Percentiles rank a stretch among this genome's conserved stretches.
phyloP scores from a whole-genome alignment of 2,113 vertebrate genomes.

The Diphyllodes magnificus region DNA sequence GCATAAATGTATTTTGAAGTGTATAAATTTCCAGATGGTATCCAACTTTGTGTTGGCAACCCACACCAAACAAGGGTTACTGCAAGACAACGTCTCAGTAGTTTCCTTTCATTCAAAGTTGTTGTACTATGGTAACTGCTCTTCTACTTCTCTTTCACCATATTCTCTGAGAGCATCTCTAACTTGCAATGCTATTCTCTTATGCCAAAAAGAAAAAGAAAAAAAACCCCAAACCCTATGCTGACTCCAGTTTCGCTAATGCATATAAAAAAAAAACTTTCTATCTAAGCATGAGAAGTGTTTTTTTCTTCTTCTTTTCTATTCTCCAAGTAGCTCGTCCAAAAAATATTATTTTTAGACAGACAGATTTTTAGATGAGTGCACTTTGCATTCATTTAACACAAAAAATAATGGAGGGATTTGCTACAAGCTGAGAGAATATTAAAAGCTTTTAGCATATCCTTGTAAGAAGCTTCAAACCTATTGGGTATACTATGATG shows the following conservation, averaged over 20 bases:
- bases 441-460: conserved; percentile 25
- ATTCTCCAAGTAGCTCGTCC: neutral
- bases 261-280: neutral
- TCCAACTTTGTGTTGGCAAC: neutral
- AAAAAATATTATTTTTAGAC: conserved; percentile 56
- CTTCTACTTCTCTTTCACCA: neutral
- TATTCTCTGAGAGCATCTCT: neutral
- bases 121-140: neutral
- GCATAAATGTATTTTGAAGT: conserved; percentile 18
- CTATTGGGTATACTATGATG: neutral
- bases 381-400: conserved; percentile 5
- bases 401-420: conserved; percentile 13
- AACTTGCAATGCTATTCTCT: neutral
- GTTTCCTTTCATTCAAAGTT: conserved; percentile 2
- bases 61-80: neutral
- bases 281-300: neutral
- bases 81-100: neutral
- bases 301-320: neutral
- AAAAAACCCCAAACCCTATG: neutral
- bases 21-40: conserved; percentile 9
- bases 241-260: neutral
- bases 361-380: conserved; percentile 30
- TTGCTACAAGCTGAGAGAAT: neutral
- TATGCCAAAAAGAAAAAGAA: neutral
- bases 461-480: neutral